These are phyloP conservation scores for Phalloptychus januarius DNA, from an alignment of 2,797 vertebrate genomes.

Conservation along the genomic window DNA sequence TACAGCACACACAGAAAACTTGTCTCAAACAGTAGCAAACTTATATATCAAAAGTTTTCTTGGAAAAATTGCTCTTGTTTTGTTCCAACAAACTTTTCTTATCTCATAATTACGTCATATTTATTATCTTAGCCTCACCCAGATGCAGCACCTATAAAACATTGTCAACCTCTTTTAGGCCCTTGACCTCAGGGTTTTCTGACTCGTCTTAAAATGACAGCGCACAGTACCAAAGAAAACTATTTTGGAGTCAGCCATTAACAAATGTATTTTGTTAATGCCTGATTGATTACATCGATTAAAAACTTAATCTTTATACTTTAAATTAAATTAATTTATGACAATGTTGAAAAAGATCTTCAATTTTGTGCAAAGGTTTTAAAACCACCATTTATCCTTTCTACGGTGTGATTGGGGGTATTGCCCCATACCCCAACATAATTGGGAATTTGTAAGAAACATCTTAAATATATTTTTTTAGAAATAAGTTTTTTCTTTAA, in stretches of 20 bases:
- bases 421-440: neutral
- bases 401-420: neutral
- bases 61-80: neutral
- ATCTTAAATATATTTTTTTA: neutral
- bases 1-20: conserved; percentile 14
- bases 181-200: neutral
- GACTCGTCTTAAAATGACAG: neutral
- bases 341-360: neutral
- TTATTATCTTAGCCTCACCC: neutral
- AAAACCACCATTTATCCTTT: neutral
- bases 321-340: neutral
- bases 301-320: no score
- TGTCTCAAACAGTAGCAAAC: conserved; percentile 7
- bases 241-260: neutral
- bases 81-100: neutral
- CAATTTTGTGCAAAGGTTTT: neutral
- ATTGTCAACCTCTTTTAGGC: neutral
- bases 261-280: no score
- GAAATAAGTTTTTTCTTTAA: neutral
- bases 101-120: neutral
- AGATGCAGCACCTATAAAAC: neutral
- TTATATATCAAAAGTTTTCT: conserved; percentile 33
- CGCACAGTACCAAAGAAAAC: neutral
- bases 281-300: no score
- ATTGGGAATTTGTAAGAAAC: neutral